These are phyloP conservation scores for Gonioctena quinquepunctata DNA, from an alignment of 1,140 invertebrate species.

Conservation along the genomic window DNA sequence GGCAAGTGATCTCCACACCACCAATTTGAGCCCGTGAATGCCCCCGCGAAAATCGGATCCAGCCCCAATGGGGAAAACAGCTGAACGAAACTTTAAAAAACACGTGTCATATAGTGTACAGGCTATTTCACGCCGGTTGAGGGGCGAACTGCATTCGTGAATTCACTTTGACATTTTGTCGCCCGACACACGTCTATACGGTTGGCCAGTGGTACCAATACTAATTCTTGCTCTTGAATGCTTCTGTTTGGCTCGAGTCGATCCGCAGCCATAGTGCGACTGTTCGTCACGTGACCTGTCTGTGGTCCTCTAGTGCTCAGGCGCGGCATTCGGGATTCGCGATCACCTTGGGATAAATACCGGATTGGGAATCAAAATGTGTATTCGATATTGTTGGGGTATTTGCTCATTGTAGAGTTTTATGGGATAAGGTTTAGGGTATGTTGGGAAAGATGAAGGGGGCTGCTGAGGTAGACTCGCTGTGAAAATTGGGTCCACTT, in stretches of 20 bases:
- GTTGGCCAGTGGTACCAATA: slow-evolving; percentile 25
- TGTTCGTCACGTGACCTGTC: slow-evolving; percentile 50
- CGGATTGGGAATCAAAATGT: slow-evolving; percentile 19
- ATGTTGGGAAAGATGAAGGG: too few species aligned
- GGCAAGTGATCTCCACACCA: neutral
- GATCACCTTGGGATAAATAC: slow-evolving; percentile 7
- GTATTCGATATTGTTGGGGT: slow-evolving; percentile 1
- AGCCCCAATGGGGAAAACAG: neutral
- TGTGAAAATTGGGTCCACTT: too few species aligned
- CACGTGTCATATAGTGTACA: too few species aligned
- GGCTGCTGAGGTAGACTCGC: too few species aligned
- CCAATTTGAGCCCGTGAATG: neutral
- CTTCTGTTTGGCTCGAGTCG: neutral
- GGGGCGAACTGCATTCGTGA: slow-evolving; percentile 8
- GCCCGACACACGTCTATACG: slow-evolving; percentile 16
- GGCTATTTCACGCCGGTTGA: neutral
- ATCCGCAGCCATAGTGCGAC: slow-evolving; percentile 49
- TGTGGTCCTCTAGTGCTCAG: slow-evolving; percentile 13
- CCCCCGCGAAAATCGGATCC: neutral
- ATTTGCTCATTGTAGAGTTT: neutral
- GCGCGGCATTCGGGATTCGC: neutral
- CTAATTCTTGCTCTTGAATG: slow-evolving; percentile 18
- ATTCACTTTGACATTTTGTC: neutral
- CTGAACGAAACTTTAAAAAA: too few species aligned
- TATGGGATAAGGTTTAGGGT: neutral